Evolutionary conservation across 2,888 invertebrate genomes (phyloP).

Genomic region (Athalia circularis): DNA sequence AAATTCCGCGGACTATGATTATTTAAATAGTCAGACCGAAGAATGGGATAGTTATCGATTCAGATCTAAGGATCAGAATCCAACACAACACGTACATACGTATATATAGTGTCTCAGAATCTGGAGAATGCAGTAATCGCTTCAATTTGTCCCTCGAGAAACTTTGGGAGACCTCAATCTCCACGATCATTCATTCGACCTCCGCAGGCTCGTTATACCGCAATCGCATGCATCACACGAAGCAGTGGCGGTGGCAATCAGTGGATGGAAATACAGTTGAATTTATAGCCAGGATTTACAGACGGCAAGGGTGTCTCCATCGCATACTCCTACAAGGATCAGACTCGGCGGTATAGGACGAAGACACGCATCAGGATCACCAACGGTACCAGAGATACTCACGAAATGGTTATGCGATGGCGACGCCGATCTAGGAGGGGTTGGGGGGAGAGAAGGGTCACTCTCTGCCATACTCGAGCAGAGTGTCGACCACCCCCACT

Average conservation of each 20-base stretch:
- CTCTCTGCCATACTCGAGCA: background rate
- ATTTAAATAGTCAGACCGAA: too few species aligned
- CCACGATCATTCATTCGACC: background rate
- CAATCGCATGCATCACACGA: background rate
- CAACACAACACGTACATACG: too few species aligned
- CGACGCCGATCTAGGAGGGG: background rate
- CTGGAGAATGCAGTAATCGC: too few species aligned
- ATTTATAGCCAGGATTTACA: slow-evolving; percentile 32
- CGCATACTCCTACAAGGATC: background rate
- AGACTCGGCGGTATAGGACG: slow-evolving; percentile 19
- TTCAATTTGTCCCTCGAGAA: background rate
- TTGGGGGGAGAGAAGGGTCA: slow-evolving; percentile 5
- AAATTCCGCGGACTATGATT: too few species aligned
- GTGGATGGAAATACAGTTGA: slow-evolving; percentile 31
- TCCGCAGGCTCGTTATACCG: background rate
- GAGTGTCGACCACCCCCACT: slow-evolving; percentile 22
- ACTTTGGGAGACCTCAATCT: background rate
- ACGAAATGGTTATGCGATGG: too few species aligned
- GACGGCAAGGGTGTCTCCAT: background rate
- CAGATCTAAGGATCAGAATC: too few species aligned
- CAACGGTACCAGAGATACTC: too few species aligned
- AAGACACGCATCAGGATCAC: background rate
- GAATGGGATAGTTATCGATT: too few species aligned
- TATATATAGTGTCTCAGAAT: too few species aligned
- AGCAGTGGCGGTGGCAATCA: background rate